Conservation (phyloP, 1,140 invertebrate species). For the Ceratosolen solmsi region DNA sequence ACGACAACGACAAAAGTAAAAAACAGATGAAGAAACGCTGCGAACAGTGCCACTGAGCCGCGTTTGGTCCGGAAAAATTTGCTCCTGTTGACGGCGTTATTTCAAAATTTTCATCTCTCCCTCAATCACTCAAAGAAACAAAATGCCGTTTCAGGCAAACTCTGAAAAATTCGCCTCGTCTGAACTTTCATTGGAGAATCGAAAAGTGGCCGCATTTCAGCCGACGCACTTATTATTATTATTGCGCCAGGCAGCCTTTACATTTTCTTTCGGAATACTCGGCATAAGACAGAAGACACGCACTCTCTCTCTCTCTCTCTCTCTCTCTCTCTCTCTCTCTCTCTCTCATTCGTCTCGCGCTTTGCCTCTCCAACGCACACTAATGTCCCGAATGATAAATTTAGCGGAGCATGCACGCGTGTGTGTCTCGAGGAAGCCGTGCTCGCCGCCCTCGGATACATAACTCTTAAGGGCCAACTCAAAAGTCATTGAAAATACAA, state of each 20-base stretch:
- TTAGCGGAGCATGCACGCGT: not conserved
- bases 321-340: too few species aligned
- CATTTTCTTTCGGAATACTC: too few species aligned
- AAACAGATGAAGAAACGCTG: too few species aligned
- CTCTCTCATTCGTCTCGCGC: too few species aligned
- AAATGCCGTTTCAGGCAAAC: not conserved
- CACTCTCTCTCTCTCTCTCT: too few species aligned
- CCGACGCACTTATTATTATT: too few species aligned
- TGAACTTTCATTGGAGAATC: not conserved
- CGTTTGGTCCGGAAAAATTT: not conserved
- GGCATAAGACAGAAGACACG: not conserved
- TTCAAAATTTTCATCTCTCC: conserved; percentile 1
- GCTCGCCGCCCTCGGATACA: not conserved
- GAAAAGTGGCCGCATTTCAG: not conserved
- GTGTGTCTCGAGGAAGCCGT: not conserved
- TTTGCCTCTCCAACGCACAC: not conserved
- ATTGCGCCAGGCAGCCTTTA: too few species aligned
- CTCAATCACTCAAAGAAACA: not conserved
- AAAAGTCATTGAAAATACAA: not conserved
- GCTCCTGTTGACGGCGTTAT: not conserved
- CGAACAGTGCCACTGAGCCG: too few species aligned
- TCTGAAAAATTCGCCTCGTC: not conserved
- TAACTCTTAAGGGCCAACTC: not conserved
- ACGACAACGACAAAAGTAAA: too few species aligned
- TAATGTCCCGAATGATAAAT: not conserved